Base-by-base conservation (phyloP, 37 sponge, comb jelly and placozoan genomes). In the Chondrosia reniformis region DNA sequence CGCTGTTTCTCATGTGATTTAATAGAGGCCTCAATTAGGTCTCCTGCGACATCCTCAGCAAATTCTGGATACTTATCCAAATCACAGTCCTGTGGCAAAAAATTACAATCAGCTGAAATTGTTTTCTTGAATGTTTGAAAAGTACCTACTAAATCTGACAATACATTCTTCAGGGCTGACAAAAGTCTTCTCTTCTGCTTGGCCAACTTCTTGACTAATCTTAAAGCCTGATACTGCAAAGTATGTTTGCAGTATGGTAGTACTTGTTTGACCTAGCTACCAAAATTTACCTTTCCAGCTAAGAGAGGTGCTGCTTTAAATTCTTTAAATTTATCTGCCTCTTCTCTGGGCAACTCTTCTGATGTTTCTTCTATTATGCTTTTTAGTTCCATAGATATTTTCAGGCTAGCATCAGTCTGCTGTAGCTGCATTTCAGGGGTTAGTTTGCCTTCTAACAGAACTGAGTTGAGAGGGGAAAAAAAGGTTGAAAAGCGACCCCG, bases 401-500 rank as follows among this genome's bases (percentile, higher is more conserved):
- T 58, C 45, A 57, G 12, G 21, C 77, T 57, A 1, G 77, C 58
- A 57, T 77, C 59, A 30, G 28, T 31, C 33, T 77, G 61, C 59
- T 57, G 56, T 36, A 57, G 31, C 1, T 77, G 59, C 77, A 77
- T 77, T 56, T 55, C 59, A 0, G 43, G 56, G 4, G 77, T 77
- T 24, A 22, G 58, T 22, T 77, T 77, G 2, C 77, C 77, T 57
- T 77, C 77, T 27, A 77, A 31, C 15, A 77, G 4, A 55, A 57
- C 77, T 77, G 39, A 27, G 22, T 30, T 7, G 7, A 38, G 4
- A 49, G 54, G 63, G 24, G 67, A 74, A 45, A 62, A 80, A 83
- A 80, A 81, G 52, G 42, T 28, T 41, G 79, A 79, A 83, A 84
- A 67, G 22, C 92, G 96, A 95, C 96, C 92, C 74, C 96, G 92